Evolutionary conservation across 1,140 invertebrate genomes (phyloP), one percentile per base, ranked within the genome.

Genomic region (Homarus americanus): DNA sequence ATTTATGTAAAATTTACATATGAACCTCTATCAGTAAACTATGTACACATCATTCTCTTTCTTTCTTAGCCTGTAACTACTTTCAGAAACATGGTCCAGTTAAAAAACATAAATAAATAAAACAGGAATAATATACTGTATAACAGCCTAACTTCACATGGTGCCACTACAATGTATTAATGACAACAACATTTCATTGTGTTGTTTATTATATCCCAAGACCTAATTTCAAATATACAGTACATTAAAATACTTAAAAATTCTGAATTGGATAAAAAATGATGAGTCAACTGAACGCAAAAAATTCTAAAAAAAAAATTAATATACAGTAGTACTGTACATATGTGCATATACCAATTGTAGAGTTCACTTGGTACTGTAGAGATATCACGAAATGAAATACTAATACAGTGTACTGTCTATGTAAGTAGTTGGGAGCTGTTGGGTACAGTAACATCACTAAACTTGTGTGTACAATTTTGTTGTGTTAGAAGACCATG

Each of bases 1-100:
- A 38, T 83, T 83, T 63, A 83, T 83, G 82, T 83, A 41, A 83
- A 83, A 83, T 83, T 83, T 83, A 83, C 82, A 83, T 63, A 83
- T 83, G 82, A 83, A 66, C 58, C 49, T 82, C 53, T 66, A 40
- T 83, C 63, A 32, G 20, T 69, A 66, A 69, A 83, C 82, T 83
- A 83, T 72, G 24, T 72, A 83, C 82, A 66, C 44, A 82, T 49
- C 12, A n/a, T 72, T 41, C 36, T 69, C 38, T 69, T 83, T 66
- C 38, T 83, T 63, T 20, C 53, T 34, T 40, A 38, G 82, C 58
- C 28, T 66, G 82, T 79, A 49, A 79, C 12, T 58, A 79, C 10
- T 69, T 17, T 69, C 63, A 69, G 63, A 32, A 69, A 69, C n/a
- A 63, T 63, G 17, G 24, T 32, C 63, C 28, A 32, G n/a, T 2